Base-by-base conservation (phyloP, 2,797 vertebrate species). In the Botia almorhae region DNA sequence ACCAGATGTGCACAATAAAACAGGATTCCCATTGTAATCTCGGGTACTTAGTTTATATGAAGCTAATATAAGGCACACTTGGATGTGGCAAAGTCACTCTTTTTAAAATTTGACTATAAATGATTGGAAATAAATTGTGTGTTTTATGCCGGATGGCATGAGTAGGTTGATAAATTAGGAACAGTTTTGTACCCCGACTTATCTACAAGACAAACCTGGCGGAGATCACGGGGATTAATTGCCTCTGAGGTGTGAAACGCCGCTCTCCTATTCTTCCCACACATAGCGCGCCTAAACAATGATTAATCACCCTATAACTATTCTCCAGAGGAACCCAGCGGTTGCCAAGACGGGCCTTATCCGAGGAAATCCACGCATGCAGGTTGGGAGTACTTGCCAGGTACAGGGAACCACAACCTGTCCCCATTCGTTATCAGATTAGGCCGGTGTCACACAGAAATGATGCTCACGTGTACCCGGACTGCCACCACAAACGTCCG, bases 271-370 rank as follows among this genome's bases (percentile, higher is more conserved):
- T 98, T 98, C 97, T 97, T 97, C 95, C 94, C 90, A 95, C 93
- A 93, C 94, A 96, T 95, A 96, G 96, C 92, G 93, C 95, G 95
- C 96, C 96, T 96, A 98, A 99, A 98, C 97, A 98, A 99, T 99
- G 98, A 99, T 99, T 99, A 99, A 99, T 99, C 97, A 98, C 98
- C 97, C 97, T 98, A 99, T 98, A 99, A 98, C 96, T 97, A 96
- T 97, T 97, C 98, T 98, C 97, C 91, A 88, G 96, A 97, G 98
- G 92, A 97, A 92, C 94, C 95, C 90, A 88, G 94, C 95, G 92
- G 96, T 96, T 98, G 98, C 97, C 97, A 99, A 98, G 96, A 95
- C 92, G 95, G 94, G 96, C 95, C 96, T 98, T 96, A 98, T 97
- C 96, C 97, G 91, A 95, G 95, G 93, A 97, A 97, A 98, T 98